Percentiles rank a stretch among this genome's conserved stretches.
phyloP scores from a whole-genome alignment of 2,113 vertebrate genomes.

The Cavia porcellus region DNA sequence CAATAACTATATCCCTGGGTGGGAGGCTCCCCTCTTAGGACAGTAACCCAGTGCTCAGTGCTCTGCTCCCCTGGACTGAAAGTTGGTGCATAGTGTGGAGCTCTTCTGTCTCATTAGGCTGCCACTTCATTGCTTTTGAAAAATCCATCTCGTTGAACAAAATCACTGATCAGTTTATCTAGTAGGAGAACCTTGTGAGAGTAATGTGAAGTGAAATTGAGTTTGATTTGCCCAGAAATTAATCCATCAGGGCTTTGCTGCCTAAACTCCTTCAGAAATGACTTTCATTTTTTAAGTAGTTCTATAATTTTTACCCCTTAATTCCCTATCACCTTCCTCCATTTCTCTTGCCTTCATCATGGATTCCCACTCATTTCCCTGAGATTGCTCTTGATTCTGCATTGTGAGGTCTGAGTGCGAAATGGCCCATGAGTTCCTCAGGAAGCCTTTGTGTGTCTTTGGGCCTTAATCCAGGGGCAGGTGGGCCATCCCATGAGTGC shows the following conservation, averaged over 20 bases:
- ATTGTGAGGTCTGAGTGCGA: not conserved
- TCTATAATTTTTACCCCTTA: not conserved
- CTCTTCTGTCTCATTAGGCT: not conserved
- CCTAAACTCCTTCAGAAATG: not conserved
- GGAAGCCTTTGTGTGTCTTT: not conserved
- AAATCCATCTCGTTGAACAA: not conserved
- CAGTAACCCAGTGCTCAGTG: not conserved
- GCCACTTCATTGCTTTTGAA: not conserved
- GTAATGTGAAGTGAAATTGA: not conserved
- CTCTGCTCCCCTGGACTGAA: not conserved
- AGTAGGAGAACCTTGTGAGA: too few species aligned
- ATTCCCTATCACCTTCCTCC: not conserved
- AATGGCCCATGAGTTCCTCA: not conserved
- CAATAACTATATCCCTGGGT: not conserved
- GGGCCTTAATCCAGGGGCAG: too few species aligned
- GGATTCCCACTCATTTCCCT: not conserved
- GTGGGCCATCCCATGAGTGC: not conserved
- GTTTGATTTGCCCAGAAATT: not conserved
- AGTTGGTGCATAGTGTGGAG: not conserved
- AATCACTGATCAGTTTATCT: not conserved
- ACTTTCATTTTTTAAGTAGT: not conserved
- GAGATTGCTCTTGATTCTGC: not conserved
- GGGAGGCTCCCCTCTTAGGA: too few species aligned
- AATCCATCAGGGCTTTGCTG: not conserved
- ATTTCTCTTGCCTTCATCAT: not conserved